Evolutionary conservation across 2,113 vertebrate genomes (phyloP).

Genomic region (Camelus bactrianus): DNA sequence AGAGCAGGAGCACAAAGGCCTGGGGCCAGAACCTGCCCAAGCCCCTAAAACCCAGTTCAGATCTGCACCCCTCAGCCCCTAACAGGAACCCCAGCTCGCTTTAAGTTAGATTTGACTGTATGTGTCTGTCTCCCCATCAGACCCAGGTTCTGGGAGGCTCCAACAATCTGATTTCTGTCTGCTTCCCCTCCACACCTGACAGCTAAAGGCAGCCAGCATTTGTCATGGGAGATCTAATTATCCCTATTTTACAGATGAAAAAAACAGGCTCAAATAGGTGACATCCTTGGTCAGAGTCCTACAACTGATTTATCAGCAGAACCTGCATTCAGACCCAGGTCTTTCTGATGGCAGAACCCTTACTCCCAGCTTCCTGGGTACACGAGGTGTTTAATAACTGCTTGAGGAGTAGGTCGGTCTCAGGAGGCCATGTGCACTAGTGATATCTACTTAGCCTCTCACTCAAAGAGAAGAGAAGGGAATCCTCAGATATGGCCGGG

Average conservation of each 20-base stretch:
- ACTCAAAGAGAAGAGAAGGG: constrained; percentile 45
- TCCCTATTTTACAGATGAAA: neutral
- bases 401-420: neutral
- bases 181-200: neutral
- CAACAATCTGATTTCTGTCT: neutral
- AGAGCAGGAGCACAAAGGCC: neutral
- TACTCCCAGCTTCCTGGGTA: neutral
- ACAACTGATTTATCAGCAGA: neutral
- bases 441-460: neutral
- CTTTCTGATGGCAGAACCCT: neutral
- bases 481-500: constrained; percentile 30
- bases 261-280: neutral
- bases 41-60: neutral
- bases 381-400: neutral
- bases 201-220: neutral
- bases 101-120: neutral
- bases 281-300: neutral
- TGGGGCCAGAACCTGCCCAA: neutral
- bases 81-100: no score
- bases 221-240: neutral
- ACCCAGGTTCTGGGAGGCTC: neutral
- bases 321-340: neutral
- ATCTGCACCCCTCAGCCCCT: neutral
- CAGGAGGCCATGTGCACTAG: neutral
- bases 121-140: neutral